Percentiles rank a stretch among this genome's conserved stretches.
Evolutionary conservation across 2,888 invertebrate species (phyloP).

Genomic region (Acronicta alni): DNA sequence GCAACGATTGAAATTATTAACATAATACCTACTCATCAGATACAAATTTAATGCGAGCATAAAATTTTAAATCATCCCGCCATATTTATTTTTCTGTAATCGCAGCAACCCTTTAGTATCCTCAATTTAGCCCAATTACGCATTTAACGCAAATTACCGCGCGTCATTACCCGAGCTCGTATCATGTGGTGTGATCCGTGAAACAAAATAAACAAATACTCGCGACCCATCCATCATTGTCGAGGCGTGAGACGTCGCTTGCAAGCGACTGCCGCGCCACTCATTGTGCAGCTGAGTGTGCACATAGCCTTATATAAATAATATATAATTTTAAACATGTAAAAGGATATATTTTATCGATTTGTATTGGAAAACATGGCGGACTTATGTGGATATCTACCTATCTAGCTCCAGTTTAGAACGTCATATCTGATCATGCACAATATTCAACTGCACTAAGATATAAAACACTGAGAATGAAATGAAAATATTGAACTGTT

Average conservation of each 20-base stretch:
- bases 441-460: no score
- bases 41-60: not conserved
- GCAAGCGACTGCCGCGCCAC: constrained; percentile 13
- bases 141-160: constrained; percentile 26
- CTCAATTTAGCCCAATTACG: constrained; percentile 31
- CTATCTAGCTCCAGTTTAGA: no score
- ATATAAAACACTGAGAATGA: no score
- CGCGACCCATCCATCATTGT: constrained; percentile 61
- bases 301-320: constrained; percentile 4
- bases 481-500: no score
- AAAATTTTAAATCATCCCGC: constrained; percentile 4
- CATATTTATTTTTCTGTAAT: constrained; percentile 14
- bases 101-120: constrained; percentile 19
- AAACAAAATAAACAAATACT: constrained; percentile 36
- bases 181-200: constrained; percentile 14
- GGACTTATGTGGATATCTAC: no score
- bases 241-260: constrained; percentile 36
- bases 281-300: constrained; percentile 20
- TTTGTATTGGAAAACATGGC: no score
- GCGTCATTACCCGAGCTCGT: constrained; percentile 46
- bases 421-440: no score
- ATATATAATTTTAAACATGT: no score
- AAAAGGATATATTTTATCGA: no score
- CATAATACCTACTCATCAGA: not conserved
- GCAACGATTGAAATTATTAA: not conserved